Conservation (phyloP, 2,888 invertebrate species). For the Fragum sueziense region DNA sequence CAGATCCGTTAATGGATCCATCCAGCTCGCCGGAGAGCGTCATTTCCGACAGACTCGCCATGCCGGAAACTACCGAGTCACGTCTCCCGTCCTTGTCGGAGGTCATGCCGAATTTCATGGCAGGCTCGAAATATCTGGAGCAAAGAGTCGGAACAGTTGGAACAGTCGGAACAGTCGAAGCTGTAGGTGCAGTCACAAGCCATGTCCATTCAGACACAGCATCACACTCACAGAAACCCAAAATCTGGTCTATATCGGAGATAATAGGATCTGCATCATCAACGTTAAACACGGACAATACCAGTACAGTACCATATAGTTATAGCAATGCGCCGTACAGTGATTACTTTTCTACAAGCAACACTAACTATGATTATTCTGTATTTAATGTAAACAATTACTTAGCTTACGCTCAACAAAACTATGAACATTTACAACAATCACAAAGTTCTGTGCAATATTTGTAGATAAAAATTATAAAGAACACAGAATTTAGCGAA, state of each 20-base stretch:
- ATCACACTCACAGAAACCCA: constrained; percentile 46
- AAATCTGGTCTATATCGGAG: constrained; percentile 67
- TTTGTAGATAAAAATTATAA: neutral
- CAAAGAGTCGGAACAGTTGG: neutral
- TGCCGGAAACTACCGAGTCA: neutral
- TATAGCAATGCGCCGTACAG: neutral
- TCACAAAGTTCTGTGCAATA: neutral
- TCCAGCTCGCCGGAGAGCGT: constrained; percentile 56
- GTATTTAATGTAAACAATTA: neutral
- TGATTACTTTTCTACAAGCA: constrained; percentile 6
- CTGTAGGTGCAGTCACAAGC: neutral
- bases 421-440: neutral
- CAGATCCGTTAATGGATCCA: constrained; percentile 31
- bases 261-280: constrained; percentile 49
- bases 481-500: neutral
- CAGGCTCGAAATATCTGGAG: neutral
- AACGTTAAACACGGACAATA: constrained; percentile 14
- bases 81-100: constrained; percentile 42
- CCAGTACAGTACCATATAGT: neutral
- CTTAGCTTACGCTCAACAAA: neutral
- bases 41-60: neutral
- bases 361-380: neutral
- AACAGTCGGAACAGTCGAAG: neutral
- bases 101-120: constrained; percentile 22
- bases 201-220: neutral